A percentile compares a stretch with the other conserved stretches of the same genome.
These are phyloP conservation scores for Syndactyla subalaris DNA, from an alignment of 2,797 vertebrate species.

Conservation along the genomic window DNA sequence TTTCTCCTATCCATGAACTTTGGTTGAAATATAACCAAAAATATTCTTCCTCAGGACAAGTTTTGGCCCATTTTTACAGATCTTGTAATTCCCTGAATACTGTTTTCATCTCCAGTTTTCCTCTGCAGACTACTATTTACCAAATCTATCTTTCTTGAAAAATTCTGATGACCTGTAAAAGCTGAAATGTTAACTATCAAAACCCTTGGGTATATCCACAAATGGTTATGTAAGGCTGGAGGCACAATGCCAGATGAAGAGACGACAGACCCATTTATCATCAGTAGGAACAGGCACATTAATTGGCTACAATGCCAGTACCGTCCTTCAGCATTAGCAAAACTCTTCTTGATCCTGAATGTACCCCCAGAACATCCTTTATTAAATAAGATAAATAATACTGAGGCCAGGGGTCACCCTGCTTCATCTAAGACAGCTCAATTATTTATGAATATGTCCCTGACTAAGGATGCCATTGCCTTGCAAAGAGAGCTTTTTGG, in stretches of 20 bases:
- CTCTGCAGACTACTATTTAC: not conserved
- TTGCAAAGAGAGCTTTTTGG: not conserved
- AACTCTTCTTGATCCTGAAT: slow-evolving; percentile 42
- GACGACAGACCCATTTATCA: slow-evolving; percentile 55
- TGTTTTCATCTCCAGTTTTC: not conserved
- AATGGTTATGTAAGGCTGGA: slow-evolving; percentile 12
- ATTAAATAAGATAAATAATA: slow-evolving; percentile 60
- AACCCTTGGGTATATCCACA: slow-evolving; percentile 21
- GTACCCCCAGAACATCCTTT: not conserved
- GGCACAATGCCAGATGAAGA: not conserved
- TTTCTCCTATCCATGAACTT: not conserved
- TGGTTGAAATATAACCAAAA: not conserved
- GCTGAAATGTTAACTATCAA: not conserved
- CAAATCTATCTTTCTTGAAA: slow-evolving; percentile 27
- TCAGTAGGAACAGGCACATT: slow-evolving; percentile 19
- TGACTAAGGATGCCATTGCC: not conserved
- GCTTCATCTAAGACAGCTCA: slow-evolving; percentile 28
- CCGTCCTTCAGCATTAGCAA: not conserved
- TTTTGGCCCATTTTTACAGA: not conserved
- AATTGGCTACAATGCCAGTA: slow-evolving; percentile 23
- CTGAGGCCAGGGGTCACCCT: not conserved
- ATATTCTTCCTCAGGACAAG: not conserved
- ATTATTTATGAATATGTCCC: slow-evolving; percentile 13
- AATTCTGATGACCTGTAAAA: slow-evolving; percentile 11
- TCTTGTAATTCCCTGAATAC: not conserved